phyloP scores from a whole-genome alignment of 2,888 invertebrate species.

The Diplazon laetatorius region DNA sequence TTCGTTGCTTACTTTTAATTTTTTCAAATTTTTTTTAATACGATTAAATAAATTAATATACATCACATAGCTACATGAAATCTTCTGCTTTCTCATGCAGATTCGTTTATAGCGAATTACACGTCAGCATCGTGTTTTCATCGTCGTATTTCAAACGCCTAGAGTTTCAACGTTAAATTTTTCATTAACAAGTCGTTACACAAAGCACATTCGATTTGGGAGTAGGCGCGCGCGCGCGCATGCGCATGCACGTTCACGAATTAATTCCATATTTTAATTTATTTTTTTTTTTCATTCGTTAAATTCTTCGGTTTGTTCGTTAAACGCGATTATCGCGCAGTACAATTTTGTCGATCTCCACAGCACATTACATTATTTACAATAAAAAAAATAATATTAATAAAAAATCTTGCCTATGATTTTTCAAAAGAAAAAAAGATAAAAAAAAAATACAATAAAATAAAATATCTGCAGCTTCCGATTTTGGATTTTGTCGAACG shows the following conservation, averaged over 20 bases:
- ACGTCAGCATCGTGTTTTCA: constrained; percentile 35
- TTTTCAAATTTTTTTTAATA: constrained; percentile 65
- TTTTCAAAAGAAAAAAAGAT: no score
- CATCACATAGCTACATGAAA: constrained; percentile 69
- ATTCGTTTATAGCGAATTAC: constrained; percentile 42
- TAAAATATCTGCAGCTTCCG: no score
- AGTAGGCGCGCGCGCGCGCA: no score
- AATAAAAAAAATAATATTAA: constrained; percentile 37
- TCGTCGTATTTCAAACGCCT: constrained; percentile 16
- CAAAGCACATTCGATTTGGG: constrained; percentile 18
- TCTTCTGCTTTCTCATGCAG: constrained; percentile 36
- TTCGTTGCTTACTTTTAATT: constrained; percentile 29
- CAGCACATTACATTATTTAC: constrained; percentile 48
- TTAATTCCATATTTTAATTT: constrained; percentile 20
- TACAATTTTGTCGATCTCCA: constrained; percentile 46
- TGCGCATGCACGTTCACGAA: background rate
- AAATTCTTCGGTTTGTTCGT: constrained; percentile 5
- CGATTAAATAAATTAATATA: constrained; percentile 74
- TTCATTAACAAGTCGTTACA: background rate
- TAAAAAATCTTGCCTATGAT: constrained; percentile 33
- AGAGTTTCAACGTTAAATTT: constrained; percentile 16
- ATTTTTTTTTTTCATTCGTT: constrained; percentile 18
- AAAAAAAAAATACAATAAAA: no score
- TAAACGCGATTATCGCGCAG: constrained; percentile 29
- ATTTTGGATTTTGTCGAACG: no score